Evolutionary conservation across 2,113 vertebrate species (phyloP).

Genomic region (Romanogobio albipinnatus): DNA sequence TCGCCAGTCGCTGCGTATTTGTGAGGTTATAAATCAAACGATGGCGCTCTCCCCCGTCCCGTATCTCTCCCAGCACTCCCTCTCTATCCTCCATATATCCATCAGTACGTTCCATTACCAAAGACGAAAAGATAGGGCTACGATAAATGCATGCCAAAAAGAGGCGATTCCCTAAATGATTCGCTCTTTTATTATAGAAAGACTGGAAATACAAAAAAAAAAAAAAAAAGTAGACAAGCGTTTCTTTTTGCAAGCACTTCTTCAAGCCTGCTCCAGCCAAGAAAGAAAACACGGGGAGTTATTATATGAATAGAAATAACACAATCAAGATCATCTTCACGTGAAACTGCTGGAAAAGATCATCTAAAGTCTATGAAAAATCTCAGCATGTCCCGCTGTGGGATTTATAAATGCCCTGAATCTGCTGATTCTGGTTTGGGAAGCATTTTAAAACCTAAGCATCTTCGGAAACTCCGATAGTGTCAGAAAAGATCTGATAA

Average conservation of each 20-base stretch:
- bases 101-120: constrained; percentile 14
- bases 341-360: not conserved
- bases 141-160: not conserved
- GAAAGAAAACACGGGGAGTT: not conserved
- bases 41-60: constrained; percentile 42
- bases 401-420: not conserved
- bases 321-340: not conserved
- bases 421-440: not conserved
- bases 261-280: not conserved
- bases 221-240: not conserved
- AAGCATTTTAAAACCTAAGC: not conserved
- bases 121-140: not conserved
- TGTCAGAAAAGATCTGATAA: not conserved
- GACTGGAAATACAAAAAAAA: not conserved
- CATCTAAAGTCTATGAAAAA: not conserved
- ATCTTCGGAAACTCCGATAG: not conserved
- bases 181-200: not conserved
- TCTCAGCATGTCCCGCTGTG: not conserved
- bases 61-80: constrained; percentile 18
- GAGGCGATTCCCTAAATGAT: not conserved
- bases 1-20: constrained; percentile 71
- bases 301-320: not conserved
- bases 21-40: constrained; percentile 71
- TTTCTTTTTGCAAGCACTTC: not conserved
- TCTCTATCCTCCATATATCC: not conserved